phyloP scores from a whole-genome alignment of 2,888 invertebrate species.

The Yponomeuta malinellus region DNA sequence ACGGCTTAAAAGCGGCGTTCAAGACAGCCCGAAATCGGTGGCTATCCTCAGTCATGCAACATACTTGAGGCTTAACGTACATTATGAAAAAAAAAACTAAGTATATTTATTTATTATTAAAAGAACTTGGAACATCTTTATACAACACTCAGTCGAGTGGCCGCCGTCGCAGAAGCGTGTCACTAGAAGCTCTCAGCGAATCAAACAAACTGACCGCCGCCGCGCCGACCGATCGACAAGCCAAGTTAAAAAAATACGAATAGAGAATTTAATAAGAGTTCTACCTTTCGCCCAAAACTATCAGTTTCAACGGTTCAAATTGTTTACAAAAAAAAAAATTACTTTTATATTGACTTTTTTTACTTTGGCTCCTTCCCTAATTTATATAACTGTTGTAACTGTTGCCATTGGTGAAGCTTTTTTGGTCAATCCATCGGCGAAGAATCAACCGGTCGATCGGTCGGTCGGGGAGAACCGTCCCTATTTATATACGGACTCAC shows the following conservation, averaged over 20 bases:
- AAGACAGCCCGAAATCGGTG: conserved; percentile 22
- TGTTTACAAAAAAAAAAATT: no score
- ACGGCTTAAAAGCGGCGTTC: conserved; percentile 16
- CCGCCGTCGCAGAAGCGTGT: conserved; percentile 15
- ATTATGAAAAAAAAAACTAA: neutral
- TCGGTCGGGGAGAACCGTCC: neutral
- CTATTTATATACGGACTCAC: neutral
- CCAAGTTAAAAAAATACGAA: no score
- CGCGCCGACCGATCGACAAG: no score
- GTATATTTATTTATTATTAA: conserved; percentile 2
- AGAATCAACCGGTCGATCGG: neutral
- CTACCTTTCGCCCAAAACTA: no score
- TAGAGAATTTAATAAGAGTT: no score
- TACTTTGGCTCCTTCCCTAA: no score
- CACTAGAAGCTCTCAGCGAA: conserved; percentile 16
- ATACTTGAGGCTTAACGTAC: conserved; percentile 9
- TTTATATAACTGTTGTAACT: no score
- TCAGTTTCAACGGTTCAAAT: no score
- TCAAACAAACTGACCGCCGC: neutral
- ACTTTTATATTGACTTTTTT: no score
- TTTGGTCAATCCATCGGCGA: no score
- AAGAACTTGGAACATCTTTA: conserved; percentile 12
- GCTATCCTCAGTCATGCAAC: conserved; percentile 7
- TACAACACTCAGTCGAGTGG: conserved; percentile 18
- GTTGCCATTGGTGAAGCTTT: no score